phyloP scores from a whole-genome alignment of 92 coral and sea anemone genomes.

The Zoanthus solanderi region DNA sequence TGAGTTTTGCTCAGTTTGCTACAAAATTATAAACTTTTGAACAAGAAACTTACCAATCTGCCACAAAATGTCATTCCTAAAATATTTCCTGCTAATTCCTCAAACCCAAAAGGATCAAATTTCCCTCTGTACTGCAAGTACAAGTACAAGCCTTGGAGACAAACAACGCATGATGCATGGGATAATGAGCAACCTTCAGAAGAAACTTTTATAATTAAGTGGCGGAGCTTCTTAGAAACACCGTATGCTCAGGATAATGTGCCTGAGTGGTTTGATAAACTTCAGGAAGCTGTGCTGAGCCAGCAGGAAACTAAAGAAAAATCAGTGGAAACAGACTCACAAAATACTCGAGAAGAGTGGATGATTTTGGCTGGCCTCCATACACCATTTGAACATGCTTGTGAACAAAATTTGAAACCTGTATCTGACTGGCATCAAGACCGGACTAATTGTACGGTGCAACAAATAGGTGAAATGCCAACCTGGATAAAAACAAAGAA shows the following conservation, averaged over 20 bases:
- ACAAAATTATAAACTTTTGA: conserved; percentile 46
- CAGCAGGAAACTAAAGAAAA: conserved; percentile 3
- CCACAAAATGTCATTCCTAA: conserved; percentile 40
- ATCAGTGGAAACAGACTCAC: background rate
- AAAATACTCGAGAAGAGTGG: conserved; percentile 4
- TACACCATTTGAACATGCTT: background rate
- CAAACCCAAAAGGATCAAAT: conserved; percentile 55
- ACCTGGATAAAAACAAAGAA: background rate
- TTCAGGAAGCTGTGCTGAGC: conserved; percentile 5
- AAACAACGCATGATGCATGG: conserved; percentile 25
- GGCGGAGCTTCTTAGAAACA: conserved; percentile 19
- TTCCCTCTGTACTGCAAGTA: conserved; percentile 48
- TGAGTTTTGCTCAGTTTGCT: conserved; percentile 38
- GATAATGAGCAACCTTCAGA: conserved; percentile 15
- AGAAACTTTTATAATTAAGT: conserved; percentile 5
- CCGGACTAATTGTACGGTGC: background rate
- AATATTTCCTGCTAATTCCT: conserved; percentile 52
- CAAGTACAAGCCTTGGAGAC: conserved; percentile 43
- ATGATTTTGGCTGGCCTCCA: background rate
- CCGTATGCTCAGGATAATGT: conserved; percentile 44
- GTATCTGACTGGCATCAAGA: conserved; percentile 1
- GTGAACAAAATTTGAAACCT: background rate
- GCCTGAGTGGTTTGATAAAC: conserved; percentile 39
- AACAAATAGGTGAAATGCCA: background rate
- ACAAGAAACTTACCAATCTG: conserved; percentile 33